phyloP scores from a whole-genome alignment of 2,888 invertebrate species.

The Agelastica alni region DNA sequence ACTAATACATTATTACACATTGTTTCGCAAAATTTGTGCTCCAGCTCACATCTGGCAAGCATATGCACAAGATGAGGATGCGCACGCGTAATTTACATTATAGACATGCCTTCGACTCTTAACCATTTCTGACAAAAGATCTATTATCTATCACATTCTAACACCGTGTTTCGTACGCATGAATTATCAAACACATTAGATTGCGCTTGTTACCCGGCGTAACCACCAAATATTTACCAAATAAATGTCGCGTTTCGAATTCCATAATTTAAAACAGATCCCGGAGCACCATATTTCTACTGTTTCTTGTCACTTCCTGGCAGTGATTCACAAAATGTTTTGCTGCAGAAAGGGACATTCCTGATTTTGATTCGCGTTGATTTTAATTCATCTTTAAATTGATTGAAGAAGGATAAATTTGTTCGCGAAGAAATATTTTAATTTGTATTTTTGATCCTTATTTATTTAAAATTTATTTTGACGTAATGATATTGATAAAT shows the following conservation, averaged over 20 bases:
- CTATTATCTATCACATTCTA: no score
- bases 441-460: no score
- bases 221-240: no score
- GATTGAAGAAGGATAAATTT: no score
- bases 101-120: background rate
- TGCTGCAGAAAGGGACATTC: background rate
- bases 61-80: slow-evolving; percentile 25
- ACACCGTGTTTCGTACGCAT: slow-evolving; percentile 25
- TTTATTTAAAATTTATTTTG: no score
- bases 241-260: no score
- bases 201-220: no score
- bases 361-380: no score
- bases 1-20: slow-evolving; percentile 31
- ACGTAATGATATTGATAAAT: no score
- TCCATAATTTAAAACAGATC: slow-evolving; percentile 39
- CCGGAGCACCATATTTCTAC: slow-evolving; percentile 33
- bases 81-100: background rate
- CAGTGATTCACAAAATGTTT: slow-evolving; percentile 32
- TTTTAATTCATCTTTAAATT: background rate
- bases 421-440: no score
- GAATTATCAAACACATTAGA: no score
- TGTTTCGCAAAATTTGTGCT: slow-evolving; percentile 36
- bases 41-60: slow-evolving; percentile 27
- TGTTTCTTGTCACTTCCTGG: slow-evolving; percentile 32
- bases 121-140: background rate